Evolutionary conservation across 2,113 vertebrate genomes (phyloP), one percentile per base, ranked within the genome.

Genomic region (Hyaena hyaena): DNA sequence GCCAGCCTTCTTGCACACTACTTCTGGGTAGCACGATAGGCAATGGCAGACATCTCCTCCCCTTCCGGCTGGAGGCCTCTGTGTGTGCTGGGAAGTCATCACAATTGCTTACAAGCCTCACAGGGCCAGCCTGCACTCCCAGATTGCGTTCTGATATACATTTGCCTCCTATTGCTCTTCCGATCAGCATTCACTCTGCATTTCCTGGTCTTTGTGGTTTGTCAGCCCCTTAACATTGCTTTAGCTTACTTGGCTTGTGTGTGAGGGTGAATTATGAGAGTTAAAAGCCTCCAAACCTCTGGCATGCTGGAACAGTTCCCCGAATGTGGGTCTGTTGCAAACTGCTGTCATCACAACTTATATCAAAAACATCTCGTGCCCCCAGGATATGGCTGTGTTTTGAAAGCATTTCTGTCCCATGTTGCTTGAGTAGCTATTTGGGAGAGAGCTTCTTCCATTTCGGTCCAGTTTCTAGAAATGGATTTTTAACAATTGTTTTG

Each of bases 271-370:
- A 96, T 98, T 97, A 97, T 58, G 93, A 89, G 93, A 66, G 93
- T 82, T 96, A 95, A 96, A 98, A 98, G 95, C 97, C 68, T 98
- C 80, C 88, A 96, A 96, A 88, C 96, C 96, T 97, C 97, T 95
- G 98, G 97, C 98, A 55, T 98, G 97, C 98, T 98, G 98, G 95
- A 98, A 97, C 98, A 97, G 88, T 97, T 98, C 96, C 95, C 95
- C 93, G 92, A 96, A 96, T 97, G 95, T 95, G 92, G 43, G 95
- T 97, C 95, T 97, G 97, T 86, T 94, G 95, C n/a, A 58, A 98
- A 87, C 95, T 93, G 91, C 98, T 98, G 98, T 98, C 98, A 98
- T 97, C 97, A 53, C 91, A 97, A 88, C 95, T 96, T 98, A 92
- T 93, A 97, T 97, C 97, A 97, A 97, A 98, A 98, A 96, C 95